Conservation (phyloP, 2,113 vertebrate genomes). For the Heterotis niloticus region DNA sequence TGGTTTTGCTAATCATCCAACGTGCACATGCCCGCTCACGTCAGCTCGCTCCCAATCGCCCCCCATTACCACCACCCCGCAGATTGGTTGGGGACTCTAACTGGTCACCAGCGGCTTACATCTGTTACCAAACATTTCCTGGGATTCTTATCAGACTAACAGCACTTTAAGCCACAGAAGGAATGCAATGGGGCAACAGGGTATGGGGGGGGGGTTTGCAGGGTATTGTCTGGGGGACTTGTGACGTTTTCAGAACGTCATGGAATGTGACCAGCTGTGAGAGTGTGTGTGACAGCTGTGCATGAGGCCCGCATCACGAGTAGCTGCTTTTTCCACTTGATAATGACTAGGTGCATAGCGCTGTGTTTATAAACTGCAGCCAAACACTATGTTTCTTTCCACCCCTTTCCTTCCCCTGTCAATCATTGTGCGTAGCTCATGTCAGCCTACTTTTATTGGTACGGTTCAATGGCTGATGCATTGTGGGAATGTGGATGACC, state of each 20-base stretch:
- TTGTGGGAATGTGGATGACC: too few relatives aligned
- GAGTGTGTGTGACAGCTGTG: background rate
- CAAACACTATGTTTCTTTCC: too few relatives aligned
- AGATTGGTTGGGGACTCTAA: too few relatives aligned
- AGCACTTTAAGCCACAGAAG: background rate
- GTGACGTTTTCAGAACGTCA: background rate
- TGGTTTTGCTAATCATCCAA: background rate
- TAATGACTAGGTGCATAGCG: background rate
- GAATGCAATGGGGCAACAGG: background rate
- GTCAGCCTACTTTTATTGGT: too few relatives aligned
- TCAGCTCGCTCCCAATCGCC: too few relatives aligned
- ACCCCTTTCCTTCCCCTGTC: too few relatives aligned
- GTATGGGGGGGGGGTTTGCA: background rate
- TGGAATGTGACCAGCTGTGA: constrained; percentile 20
- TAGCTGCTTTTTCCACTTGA: background rate
- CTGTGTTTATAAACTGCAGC: too few relatives aligned
- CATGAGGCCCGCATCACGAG: too few relatives aligned
- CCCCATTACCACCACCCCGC: background rate
- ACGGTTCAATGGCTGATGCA: too few relatives aligned
- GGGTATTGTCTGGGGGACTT: background rate
- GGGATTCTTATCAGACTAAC: constrained; percentile 15
- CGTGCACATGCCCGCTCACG: background rate
- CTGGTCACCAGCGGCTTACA: background rate
- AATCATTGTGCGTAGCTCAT: too few relatives aligned
- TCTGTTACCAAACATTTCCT: background rate